Evolutionary conservation across 2,113 vertebrate species (phyloP), one percentile per base, ranked within the genome.

Genomic region (Gallinago paraguaiae): DNA sequence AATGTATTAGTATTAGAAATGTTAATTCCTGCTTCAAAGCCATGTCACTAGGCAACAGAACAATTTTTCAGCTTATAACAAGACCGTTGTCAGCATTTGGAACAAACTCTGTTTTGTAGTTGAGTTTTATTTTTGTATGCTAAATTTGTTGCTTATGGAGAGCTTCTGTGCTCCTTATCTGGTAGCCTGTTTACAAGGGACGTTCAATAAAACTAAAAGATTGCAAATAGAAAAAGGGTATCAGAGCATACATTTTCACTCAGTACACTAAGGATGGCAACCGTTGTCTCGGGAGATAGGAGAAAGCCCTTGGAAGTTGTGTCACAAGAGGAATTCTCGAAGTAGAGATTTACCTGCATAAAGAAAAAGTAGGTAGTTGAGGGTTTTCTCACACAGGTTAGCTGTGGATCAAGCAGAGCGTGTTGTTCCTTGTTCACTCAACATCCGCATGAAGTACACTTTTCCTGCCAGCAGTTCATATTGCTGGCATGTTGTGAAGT

Each of bases 41-140:
- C 17, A 10, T 72, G 68, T 95, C 92, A 91, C 94, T 96, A 94
- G 81, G 95, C 96, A 97, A 97, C 93, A 79, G 90, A 87, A 92
- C 84, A 2, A 28, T 90, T 93, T 86, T 69, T 33, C 84, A 90
- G 65, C 80, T 96, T 85, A 48, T 48, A 85, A 77, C 79, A 86
- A 87, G 70, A 74, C 83, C 4, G 7, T 92, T 92, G 75, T 91
- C 88, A 92, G 74, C 67, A 31, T 59, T 93, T 95, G 86, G 74
- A 95, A 75, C 70, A 43, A 90, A 53, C 75, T 88, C 59, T 57
- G 39, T 37, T 96, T 86, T 92, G 82, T 91, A 54, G 87, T 88
- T 91, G 57, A 18, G 28, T 68, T 95, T 96, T 80, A 70, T 91
- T 93, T 96, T 86, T 82, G 56, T 31, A 4, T 79, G 51, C 79